Conservation (phyloP, 2,888 invertebrate species). For the Unio delphinus region DNA sequence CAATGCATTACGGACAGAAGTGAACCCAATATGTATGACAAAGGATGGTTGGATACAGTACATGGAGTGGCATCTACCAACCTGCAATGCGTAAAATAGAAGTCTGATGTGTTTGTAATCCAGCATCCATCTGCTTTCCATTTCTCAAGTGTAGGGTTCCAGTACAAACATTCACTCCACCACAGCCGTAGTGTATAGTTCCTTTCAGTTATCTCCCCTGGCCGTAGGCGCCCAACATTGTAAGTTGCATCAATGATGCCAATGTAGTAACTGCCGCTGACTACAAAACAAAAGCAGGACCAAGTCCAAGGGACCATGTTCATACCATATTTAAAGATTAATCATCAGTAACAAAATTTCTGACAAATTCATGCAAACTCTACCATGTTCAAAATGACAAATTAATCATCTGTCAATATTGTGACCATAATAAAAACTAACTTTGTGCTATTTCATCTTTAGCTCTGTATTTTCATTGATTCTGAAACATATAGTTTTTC, state of each 20-base stretch:
- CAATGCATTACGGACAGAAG: too few relatives aligned
- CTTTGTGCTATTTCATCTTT: too few relatives aligned
- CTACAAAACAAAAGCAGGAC: constrained; percentile 29
- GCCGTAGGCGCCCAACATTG: constrained; percentile 58
- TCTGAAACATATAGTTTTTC: too few relatives aligned
- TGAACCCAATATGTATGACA: too few relatives aligned
- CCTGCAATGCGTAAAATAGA: constrained; percentile 58
- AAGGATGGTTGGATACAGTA: too few relatives aligned
- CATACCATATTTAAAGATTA: too few relatives aligned
- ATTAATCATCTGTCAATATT: too few relatives aligned
- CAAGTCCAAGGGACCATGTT: not conserved
- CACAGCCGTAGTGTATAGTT: constrained; percentile 62
- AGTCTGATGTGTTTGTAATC: constrained; percentile 48
- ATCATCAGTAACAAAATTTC: too few relatives aligned
- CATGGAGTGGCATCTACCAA: constrained; percentile 11
- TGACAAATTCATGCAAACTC: too few relatives aligned
- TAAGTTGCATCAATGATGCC: constrained; percentile 63
- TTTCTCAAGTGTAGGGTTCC: constrained; percentile 42
- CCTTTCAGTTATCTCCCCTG: constrained; percentile 55
- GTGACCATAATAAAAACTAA: too few relatives aligned
- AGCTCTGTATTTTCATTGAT: too few relatives aligned
- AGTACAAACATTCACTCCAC: constrained; percentile 67
- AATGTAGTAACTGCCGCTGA: constrained; percentile 54
- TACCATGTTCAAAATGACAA: too few relatives aligned
- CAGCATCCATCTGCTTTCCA: constrained; percentile 65